phyloP scores from a whole-genome alignment of 2,113 vertebrate species.

The Gobio gobio region DNA sequence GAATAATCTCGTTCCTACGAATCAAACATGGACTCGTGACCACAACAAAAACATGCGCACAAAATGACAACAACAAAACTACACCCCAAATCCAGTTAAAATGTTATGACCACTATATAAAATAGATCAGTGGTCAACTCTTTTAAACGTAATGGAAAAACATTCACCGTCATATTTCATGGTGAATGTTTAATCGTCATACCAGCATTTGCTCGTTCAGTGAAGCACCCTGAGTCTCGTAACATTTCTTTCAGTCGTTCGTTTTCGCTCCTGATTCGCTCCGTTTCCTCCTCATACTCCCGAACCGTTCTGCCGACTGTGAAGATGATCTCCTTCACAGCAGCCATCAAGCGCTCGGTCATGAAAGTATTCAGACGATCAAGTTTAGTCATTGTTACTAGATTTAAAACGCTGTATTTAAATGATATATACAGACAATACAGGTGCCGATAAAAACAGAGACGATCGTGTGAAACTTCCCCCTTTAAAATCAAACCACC shows the following conservation, averaged over 20 bases:
- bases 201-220: constrained; percentile 40
- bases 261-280: constrained; percentile 71
- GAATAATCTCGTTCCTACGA: neutral
- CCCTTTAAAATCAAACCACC: neutral
- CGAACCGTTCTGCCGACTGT: constrained; percentile 76
- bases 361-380: constrained; percentile 73
- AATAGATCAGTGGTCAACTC: too few species aligned
- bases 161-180: neutral
- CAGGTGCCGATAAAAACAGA: neutral
- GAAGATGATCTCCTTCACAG: constrained; percentile 76
- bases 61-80: neutral
- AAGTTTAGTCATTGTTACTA: constrained; percentile 69
- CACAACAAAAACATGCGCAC: neutral
- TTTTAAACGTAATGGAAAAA: neutral
- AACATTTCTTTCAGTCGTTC: constrained; percentile 75
- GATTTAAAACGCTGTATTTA: neutral
- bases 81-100: neutral
- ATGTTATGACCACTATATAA: too few species aligned
- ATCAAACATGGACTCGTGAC: neutral
- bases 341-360: constrained; percentile 72
- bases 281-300: constrained; percentile 78
- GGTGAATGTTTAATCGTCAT: neutral
- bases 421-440: neutral
- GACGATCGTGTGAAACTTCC: neutral
- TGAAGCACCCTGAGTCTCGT: constrained; percentile 70